Percentiles rank a stretch among this genome's conserved stretches.
Evolutionary conservation across 2,113 vertebrate species (phyloP).

Genomic region (Ciconia boyciana): DNA sequence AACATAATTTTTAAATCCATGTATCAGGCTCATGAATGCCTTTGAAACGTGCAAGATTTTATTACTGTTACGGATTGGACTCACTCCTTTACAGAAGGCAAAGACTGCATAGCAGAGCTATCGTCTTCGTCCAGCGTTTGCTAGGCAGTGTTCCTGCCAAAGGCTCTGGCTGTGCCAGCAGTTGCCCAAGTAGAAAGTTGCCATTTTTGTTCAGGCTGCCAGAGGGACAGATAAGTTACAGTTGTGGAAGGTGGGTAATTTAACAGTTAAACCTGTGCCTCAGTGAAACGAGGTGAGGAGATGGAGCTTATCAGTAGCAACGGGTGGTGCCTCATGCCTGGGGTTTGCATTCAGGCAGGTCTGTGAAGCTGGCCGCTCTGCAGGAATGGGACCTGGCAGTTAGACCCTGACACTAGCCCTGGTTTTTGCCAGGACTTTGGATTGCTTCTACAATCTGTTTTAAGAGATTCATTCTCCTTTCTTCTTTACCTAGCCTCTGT

Average conservation of each 20-base stretch:
- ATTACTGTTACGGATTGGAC: neutral
- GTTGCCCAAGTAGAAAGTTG: neutral
- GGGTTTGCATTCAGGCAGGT: neutral
- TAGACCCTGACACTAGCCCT: neutral
- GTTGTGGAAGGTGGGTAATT: neutral
- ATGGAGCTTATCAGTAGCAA: neutral
- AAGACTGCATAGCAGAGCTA: neutral
- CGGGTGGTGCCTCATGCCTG: rapidly evolving
- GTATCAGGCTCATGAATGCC: neutral
- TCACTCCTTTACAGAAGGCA: neutral
- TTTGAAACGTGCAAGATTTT: neutral
- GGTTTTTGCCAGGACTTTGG: neutral
- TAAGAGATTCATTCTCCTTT: neutral
- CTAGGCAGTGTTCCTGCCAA: neutral
- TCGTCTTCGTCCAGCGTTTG: rapidly evolving
- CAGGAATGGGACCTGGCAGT: neutral
- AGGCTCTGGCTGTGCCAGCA: rapidly evolving
- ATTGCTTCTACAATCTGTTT: neutral
- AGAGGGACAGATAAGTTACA: neutral
- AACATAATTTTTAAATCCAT: neutral
- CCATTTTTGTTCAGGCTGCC: neutral
- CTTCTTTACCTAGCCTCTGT: neutral
- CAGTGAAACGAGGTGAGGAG: neutral
- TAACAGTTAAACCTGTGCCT: neutral
- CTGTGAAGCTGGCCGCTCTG: neutral